Percentiles rank a stretch among this genome's conserved stretches.
phyloP scores from a whole-genome alignment of 2,888 invertebrate species.

The Catocala sponsa region DNA sequence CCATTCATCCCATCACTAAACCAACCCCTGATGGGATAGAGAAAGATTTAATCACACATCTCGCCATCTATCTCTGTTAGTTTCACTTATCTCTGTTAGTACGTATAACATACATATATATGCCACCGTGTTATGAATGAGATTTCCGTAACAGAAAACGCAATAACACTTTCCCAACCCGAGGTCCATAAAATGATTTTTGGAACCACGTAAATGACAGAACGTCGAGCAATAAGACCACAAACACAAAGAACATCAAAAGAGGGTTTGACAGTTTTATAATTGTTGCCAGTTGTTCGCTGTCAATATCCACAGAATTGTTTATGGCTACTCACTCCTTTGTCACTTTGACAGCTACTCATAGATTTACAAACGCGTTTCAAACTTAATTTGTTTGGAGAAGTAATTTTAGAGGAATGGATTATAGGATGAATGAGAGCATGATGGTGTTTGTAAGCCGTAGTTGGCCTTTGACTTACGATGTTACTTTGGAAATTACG shows the following conservation, averaged over 20 bases:
- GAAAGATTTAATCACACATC: too few relatives aligned
- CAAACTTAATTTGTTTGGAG: conserved; percentile 10
- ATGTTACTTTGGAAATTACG: not conserved
- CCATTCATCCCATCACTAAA: too few relatives aligned
- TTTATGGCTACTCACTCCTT: conserved; percentile 32
- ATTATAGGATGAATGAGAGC: not conserved
- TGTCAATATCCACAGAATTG: conserved; percentile 28
- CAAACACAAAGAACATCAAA: conserved; percentile 9
- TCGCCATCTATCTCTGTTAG: too few relatives aligned
- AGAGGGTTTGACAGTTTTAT: conserved; percentile 41
- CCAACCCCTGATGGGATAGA: too few relatives aligned
- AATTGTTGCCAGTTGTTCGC: conserved; percentile 23
- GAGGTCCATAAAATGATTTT: too few relatives aligned
- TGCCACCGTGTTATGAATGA: too few relatives aligned
- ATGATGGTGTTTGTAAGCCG: too few relatives aligned
- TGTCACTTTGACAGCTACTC: conserved; percentile 48
- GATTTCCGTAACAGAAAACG: too few relatives aligned
- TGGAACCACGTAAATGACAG: not conserved
- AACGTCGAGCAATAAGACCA: not conserved
- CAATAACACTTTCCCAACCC: too few relatives aligned
- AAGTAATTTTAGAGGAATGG: conserved; percentile 7
- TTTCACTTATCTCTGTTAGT: too few relatives aligned
- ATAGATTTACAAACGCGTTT: conserved; percentile 22
- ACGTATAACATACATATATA: too few relatives aligned
- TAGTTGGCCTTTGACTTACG: not conserved